phyloP scores from a whole-genome alignment of 2,113 vertebrate species.

The Todiramphus chloris region DNA sequence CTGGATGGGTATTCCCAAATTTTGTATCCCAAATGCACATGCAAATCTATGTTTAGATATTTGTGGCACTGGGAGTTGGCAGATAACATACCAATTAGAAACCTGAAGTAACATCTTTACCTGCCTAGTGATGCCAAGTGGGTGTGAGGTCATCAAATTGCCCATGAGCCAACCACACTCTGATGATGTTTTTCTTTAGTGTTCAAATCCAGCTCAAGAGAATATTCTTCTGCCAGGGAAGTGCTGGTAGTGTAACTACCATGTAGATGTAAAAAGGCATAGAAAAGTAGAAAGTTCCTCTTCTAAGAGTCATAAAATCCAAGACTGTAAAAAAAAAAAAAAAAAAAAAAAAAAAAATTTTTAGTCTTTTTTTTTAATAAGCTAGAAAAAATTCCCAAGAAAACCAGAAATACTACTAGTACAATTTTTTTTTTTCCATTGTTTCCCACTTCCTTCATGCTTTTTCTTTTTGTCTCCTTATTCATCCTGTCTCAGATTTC shows the following conservation, averaged over 20 bases:
- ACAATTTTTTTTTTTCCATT: not conserved
- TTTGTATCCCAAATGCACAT: not conserved
- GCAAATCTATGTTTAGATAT: not conserved
- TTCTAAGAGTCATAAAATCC: not conserved
- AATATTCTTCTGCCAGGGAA: not conserved
- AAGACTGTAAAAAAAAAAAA: not conserved
- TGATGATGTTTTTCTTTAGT: not conserved
- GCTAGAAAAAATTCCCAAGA: not conserved
- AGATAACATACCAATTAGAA: not conserved
- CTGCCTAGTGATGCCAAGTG: not conserved
- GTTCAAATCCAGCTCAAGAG: not conserved
- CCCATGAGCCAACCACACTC: not conserved
- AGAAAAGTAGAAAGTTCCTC: not conserved
- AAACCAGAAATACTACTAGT: not conserved
- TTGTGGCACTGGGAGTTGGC: not conserved
- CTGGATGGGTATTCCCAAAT: not conserved
- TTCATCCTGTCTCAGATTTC: not conserved
- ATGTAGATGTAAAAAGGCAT: not conserved
- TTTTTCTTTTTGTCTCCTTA: not conserved
- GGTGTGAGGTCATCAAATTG: not conserved
- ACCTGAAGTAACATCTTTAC: not conserved
- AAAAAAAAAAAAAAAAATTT: too few species aligned
- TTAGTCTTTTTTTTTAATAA: too few species aligned
- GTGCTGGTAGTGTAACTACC: not conserved
- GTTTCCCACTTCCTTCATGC: not conserved